Evolutionary conservation across 2,888 invertebrate species (phyloP).

Genomic region (Cephus pulcher): DNA sequence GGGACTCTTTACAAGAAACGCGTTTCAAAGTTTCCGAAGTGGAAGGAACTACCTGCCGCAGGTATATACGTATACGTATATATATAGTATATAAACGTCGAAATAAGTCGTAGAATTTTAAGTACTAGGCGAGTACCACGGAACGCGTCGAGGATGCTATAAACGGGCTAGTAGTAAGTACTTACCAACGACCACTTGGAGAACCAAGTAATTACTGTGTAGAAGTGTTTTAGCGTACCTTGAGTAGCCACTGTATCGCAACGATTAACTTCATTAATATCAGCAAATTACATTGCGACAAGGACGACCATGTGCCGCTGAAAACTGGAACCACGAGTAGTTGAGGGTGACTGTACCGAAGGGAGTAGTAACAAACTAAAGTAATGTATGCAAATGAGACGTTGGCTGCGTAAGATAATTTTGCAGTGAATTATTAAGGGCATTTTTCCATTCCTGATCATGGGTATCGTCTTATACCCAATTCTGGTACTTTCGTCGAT

Average conservation of each 20-base stretch:
- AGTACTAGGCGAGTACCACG: constrained; percentile 25
- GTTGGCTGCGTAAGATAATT: not conserved
- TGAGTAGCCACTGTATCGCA: not conserved
- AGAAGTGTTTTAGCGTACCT: not conserved
- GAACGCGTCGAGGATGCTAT: constrained; percentile 22
- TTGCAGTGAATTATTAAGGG: not conserved
- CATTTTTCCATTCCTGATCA: not conserved
- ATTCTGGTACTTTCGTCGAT: not conserved
- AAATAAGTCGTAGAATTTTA: constrained; percentile 17
- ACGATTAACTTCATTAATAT: not conserved
- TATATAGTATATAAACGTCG: not conserved
- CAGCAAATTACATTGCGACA: not conserved
- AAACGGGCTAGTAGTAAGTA: constrained; percentile 11
- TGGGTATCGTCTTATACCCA: not conserved
- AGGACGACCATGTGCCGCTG: not conserved
- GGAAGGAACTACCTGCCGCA: not conserved
- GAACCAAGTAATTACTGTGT: not conserved
- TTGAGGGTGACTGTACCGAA: not conserved
- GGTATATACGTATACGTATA: too few species aligned
- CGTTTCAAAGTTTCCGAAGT: not conserved
- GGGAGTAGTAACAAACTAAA: not conserved
- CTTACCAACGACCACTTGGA: not conserved
- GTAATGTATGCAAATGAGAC: not conserved
- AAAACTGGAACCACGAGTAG: not conserved
- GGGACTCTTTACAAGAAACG: not conserved